Percentiles rank a stretch among this genome's conserved stretches.
Evolutionary conservation across 2,113 vertebrate genomes (phyloP).

Genomic region (Lethenteron camtschaticum): DNA sequence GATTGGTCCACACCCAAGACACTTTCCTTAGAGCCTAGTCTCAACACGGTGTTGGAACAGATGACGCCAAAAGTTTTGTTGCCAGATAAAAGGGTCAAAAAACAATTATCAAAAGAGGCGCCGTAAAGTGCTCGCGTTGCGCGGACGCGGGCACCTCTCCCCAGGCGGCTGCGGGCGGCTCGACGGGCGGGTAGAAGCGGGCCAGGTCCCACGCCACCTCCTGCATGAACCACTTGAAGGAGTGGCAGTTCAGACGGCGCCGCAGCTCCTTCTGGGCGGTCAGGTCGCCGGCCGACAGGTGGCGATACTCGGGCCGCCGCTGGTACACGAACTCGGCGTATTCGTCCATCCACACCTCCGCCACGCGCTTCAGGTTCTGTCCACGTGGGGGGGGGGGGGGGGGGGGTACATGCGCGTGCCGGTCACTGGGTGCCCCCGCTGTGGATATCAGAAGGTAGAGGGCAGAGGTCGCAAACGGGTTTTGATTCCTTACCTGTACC

Average conservation of each 20-base stretch:
- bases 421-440: not conserved
- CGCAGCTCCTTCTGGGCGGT: slow-evolving; percentile 56
- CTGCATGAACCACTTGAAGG: slow-evolving; percentile 88
- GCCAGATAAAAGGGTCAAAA: too few species aligned
- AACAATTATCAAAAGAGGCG: too few species aligned
- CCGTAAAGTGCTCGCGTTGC: not conserved
- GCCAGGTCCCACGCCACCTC: slow-evolving; percentile 85
- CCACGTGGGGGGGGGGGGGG: not conserved
- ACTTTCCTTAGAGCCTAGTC: too few species aligned
- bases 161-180: slow-evolving; percentile 75
- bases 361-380: slow-evolving; percentile 85
- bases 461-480: too few species aligned
- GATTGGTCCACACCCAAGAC: too few species aligned
- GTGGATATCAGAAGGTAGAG: too few species aligned
- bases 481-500: too few species aligned
- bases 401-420: not conserved
- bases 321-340: slow-evolving; percentile 80
- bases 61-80: too few species aligned
- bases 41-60: too few species aligned
- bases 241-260: slow-evolving; percentile 47
- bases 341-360: slow-evolving; percentile 98
- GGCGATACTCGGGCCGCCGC: slow-evolving; percentile 75
- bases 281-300: slow-evolving; percentile 69
- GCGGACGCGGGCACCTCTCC: slow-evolving; percentile 43
- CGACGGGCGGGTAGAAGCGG: slow-evolving; percentile 75